phyloP scores from a whole-genome alignment of 1,140 invertebrate species.

The Drosophila pallidifrons region DNA sequence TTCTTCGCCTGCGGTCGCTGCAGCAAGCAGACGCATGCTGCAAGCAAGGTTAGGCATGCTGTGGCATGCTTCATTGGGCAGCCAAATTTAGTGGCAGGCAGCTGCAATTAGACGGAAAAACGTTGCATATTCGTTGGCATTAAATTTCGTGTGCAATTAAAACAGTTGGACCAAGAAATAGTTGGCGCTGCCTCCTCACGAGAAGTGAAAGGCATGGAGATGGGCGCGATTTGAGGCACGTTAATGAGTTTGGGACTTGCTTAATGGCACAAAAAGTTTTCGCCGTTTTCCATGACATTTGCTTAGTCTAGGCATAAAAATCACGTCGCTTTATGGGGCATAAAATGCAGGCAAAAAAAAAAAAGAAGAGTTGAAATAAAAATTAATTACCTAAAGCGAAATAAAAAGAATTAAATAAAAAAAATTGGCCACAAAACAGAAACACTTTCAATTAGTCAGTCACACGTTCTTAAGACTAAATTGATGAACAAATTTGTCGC shows the following conservation, averaged over 20 bases:
- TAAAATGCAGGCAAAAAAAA: no score
- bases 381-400: no score
- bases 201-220: not conserved
- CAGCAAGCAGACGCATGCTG: not conserved
- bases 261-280: constrained; percentile 18
- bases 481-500: not conserved
- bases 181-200: constrained; percentile 5
- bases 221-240: not conserved
- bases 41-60: constrained; percentile 4
- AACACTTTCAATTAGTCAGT: not conserved
- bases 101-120: constrained; percentile 68
- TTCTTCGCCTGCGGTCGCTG: constrained; percentile 22
- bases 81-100: constrained; percentile 53
- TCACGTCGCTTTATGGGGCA: no score
- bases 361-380: no score
- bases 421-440: not conserved
- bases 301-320: no score
- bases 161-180: constrained; percentile 56
- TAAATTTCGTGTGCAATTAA: constrained; percentile 66
- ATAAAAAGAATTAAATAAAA: not conserved
- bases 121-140: constrained; percentile 63
- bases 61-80: constrained; percentile 64
- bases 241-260: constrained; percentile 54
- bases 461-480: not conserved
- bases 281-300: no score